Evolutionary conservation across 2,888 invertebrate species (phyloP), one percentile per base, ranked within the genome.

Genomic region (Nipponacmea schrenckii): DNA sequence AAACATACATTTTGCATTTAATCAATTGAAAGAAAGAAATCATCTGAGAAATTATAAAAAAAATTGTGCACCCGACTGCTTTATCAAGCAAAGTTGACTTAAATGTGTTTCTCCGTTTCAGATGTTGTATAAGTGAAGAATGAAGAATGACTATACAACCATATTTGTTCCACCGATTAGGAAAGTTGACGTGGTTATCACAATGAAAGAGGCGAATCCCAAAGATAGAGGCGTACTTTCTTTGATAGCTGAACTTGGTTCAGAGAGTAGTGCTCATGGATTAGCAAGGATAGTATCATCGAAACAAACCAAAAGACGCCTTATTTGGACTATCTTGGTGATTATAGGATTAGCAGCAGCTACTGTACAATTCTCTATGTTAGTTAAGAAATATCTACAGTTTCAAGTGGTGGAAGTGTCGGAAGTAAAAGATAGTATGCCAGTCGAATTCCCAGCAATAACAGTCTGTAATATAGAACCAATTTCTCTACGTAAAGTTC

Each of bases 391-490:
- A 74, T 84, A 83, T 70, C 74, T 84, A 15, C 76, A 78, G 24
- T 83, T 77, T 64, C 77, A 72, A 68, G 82, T 83, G 0, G 82
- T 82, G 26, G 84, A 84, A 67, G 83, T 84, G 17, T 83, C 83
- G 0, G 79, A 81, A 66, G 81, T 83, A 78, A 81, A 81, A 64
- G 81, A 83, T 48, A 81, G 84, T 17, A 81, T 80, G 79, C 82
- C 81, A 0, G 82, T 84, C 14, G 80, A 82, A 67, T 85, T 84
- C 69, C 85, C 84, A 1, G 78, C 84, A 1, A 81, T 85, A 0
- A 83, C 85, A 3, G 78, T 85, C 39, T 85, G 85, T 71, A 85
- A 84, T 73, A 83, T 81, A n/a, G 81, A 80, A 20, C 80, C 84
- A 10, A 79, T 83, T 48, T 84, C 85, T 15, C 69, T 81, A 62